phyloP scores from a whole-genome alignment of 2,113 vertebrate species.

The Trichechus manatus region DNA sequence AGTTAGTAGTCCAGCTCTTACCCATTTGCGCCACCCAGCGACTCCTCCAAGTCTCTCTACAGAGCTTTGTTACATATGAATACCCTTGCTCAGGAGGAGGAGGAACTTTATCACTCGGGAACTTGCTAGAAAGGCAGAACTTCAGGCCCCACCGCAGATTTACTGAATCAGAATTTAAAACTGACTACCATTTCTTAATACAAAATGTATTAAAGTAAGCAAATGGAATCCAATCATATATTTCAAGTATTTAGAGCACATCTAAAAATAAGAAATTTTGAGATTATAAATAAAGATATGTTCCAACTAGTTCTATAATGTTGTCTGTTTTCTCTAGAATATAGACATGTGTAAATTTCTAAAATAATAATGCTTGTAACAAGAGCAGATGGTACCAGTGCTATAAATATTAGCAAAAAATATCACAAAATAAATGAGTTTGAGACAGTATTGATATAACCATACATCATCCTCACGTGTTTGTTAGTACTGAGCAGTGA shows the following conservation, averaged over 20 bases:
- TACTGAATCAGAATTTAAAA: background rate
- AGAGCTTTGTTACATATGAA: background rate
- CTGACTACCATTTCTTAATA: background rate
- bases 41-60: background rate
- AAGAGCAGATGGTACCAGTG: conserved; percentile 68
- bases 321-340: conserved; percentile 65
- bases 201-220: background rate
- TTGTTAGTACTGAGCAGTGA: background rate
- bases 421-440: conserved; percentile 59
- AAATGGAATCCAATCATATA: conserved; percentile 29
- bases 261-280: conserved; percentile 43
- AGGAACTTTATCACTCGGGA: background rate
- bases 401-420: conserved; percentile 72
- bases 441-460: background rate
- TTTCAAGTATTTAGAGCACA: background rate
- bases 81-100: too few relatives aligned
- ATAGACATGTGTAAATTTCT: conserved; percentile 55
- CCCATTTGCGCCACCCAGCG: background rate
- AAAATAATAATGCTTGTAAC: conserved; percentile 67
- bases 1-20: background rate
- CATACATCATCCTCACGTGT: background rate
- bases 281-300: conserved; percentile 65
- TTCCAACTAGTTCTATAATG: conserved; percentile 56
- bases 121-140: background rate
- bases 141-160: fast-evolving